These are phyloP conservation scores for Esperia sulphurella DNA, from an alignment of 2,888 invertebrate species.

Conservation along the genomic window DNA sequence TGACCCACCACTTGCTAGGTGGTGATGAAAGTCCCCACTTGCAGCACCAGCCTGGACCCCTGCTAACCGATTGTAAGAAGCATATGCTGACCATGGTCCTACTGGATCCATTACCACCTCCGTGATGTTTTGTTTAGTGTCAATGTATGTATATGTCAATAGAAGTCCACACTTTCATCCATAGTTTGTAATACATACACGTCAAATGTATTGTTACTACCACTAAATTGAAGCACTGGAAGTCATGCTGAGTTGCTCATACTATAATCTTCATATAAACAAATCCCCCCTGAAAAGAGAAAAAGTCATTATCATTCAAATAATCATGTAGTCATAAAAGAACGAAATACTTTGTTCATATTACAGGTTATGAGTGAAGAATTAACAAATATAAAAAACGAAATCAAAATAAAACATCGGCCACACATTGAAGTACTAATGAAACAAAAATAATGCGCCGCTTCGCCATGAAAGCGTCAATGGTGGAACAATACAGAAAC, in stretches of 20 bases:
- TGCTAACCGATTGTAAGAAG: constrained; percentile 90
- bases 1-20: constrained; percentile 80
- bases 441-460: constrained; percentile 64
- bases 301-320: constrained; percentile 28
- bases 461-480: constrained; percentile 69
- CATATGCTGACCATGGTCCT: constrained; percentile 92
- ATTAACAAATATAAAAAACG: constrained; percentile 7
- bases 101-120: constrained; percentile 91
- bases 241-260: constrained; percentile 47
- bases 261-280: constrained; percentile 41
- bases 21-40: constrained; percentile 83
- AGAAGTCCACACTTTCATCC: constrained; percentile 77
- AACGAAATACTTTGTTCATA: constrained; percentile 15
- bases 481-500: constrained; percentile 57
- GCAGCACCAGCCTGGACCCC: constrained; percentile 84
- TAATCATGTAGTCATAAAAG: constrained; percentile 21
- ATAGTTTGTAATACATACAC: constrained; percentile 68
- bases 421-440: constrained; percentile 18
- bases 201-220: constrained; percentile 48
- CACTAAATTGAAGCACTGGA: constrained; percentile 57
- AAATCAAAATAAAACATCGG: constrained; percentile 7
- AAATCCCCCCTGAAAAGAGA: constrained; percentile 67
- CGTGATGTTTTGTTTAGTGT: constrained; percentile 60
- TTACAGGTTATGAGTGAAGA: not conserved
- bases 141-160: constrained; percentile 71